Evolutionary conservation across 2,888 invertebrate genomes (phyloP).

Genomic region (Heliconius ethilla): DNA sequence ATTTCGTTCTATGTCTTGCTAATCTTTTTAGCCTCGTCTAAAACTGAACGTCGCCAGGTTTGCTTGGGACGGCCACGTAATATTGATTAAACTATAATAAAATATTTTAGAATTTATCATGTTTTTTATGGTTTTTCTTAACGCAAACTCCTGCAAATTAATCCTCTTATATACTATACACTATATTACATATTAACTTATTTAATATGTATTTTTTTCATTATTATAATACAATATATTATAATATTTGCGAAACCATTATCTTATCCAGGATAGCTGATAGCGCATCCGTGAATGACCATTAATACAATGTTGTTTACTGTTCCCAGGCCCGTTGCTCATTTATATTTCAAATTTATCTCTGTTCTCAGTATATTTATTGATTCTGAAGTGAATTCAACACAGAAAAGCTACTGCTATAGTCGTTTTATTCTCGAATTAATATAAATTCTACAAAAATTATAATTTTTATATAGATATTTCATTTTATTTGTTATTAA

Average conservation of each 20-base stretch:
- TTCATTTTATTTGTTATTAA: background rate
- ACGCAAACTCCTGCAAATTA: no score
- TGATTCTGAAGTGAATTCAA: conserved; percentile 34
- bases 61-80: no score
- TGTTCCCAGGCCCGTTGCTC: conserved; percentile 40
- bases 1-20: no score
- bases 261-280: conserved; percentile 39
- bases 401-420: background rate
- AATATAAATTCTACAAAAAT: background rate
- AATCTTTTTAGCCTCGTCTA: no score
- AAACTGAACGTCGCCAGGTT: no score
- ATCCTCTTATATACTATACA: no score
- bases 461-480: background rate
- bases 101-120: no score
- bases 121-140: no score
- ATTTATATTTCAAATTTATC: conserved; percentile 41
- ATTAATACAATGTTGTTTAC: conserved; percentile 38
- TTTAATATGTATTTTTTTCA: background rate
- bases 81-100: no score
- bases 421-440: background rate
- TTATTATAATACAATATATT: background rate
- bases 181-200: background rate
- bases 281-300: conserved; percentile 44
- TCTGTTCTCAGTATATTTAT: conserved; percentile 35
- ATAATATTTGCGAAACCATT: conserved; percentile 24